Percentiles rank a stretch among this genome's conserved stretches.
Evolutionary conservation across 2,888 invertebrate species (phyloP).

Genomic region (Notodonta dromedarius): DNA sequence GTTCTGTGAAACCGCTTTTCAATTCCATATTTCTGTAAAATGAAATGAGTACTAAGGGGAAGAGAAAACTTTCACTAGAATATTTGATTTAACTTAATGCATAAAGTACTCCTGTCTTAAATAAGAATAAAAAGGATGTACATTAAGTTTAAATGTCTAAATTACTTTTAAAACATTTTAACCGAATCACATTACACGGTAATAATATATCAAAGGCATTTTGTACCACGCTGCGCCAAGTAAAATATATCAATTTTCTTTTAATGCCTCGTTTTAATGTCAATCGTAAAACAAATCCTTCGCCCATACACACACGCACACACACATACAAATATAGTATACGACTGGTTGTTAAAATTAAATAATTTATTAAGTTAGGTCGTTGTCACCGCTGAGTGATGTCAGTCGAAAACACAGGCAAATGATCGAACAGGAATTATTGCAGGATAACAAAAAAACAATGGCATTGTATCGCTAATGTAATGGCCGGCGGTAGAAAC

Average conservation of each 20-base stretch:
- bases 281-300: slow-evolving; percentile 3
- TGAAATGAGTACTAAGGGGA: neutral
- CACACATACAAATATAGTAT: slow-evolving; percentile 5
- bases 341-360: slow-evolving; percentile 52
- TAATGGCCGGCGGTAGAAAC: slow-evolving; percentile 54
- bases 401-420: slow-evolving; percentile 66
- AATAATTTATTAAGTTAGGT: slow-evolving; percentile 75
- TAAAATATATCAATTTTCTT: slow-evolving; percentile 7
- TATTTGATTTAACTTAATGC: neutral
- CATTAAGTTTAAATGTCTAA: neutral
- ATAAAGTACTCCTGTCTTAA: neutral
- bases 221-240: neutral
- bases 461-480: slow-evolving; percentile 61
- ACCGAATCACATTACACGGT: neutral
- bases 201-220: neutral
- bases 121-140: neutral
- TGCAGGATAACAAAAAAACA: slow-evolving; percentile 57
- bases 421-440: slow-evolving; percentile 62
- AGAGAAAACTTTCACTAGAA: neutral
- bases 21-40: neutral
- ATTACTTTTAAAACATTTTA: slow-evolving; percentile 1
- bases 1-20: neutral
- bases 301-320: neutral
- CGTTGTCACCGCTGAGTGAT: slow-evolving; percentile 75
- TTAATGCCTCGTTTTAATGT: neutral